phyloP scores from a whole-genome alignment of 2,113 vertebrate species.

The Pithys albifrons region DNA sequence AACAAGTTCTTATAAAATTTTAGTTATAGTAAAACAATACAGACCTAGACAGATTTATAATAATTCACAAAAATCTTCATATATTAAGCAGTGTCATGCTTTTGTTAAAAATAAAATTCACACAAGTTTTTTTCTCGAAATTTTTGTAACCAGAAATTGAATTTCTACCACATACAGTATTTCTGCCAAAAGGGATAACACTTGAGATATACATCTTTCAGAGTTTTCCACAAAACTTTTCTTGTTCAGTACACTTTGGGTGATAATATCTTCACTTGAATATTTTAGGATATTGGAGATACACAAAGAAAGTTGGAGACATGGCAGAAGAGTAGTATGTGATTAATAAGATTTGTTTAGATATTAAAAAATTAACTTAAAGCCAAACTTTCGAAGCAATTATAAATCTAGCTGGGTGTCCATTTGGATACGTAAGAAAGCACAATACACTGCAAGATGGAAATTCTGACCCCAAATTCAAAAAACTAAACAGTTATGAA shows the following conservation, averaged over 20 bases:
- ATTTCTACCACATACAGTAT: not conserved
- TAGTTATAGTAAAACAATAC: not conserved
- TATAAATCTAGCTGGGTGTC: not conserved
- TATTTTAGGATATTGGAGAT: not conserved
- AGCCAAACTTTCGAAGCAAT: not conserved
- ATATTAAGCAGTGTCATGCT: not conserved
- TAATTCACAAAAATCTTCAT: not conserved
- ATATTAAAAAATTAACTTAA: not conserved
- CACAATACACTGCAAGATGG: not conserved
- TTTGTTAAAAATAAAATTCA: not conserved
- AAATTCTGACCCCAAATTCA: not conserved
- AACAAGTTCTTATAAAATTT: not conserved
- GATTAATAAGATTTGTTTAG: not conserved
- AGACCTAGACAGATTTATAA: not conserved
- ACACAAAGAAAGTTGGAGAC: rapidly evolving
- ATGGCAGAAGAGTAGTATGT: not conserved
- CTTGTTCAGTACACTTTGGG: not conserved
- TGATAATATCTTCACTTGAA: not conserved
- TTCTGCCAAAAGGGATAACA: not conserved
- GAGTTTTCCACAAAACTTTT: not conserved
- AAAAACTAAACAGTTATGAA: not conserved
- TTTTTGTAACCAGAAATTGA: not conserved
- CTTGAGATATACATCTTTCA: not conserved
- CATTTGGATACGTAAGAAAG: not conserved
- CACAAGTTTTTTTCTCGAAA: rapidly evolving